Percentiles rank a stretch among this genome's conserved stretches.
These are phyloP conservation scores for Mormyrus lacerda DNA, from an alignment of 2,113 vertebrate genomes.

Conservation along the genomic window DNA sequence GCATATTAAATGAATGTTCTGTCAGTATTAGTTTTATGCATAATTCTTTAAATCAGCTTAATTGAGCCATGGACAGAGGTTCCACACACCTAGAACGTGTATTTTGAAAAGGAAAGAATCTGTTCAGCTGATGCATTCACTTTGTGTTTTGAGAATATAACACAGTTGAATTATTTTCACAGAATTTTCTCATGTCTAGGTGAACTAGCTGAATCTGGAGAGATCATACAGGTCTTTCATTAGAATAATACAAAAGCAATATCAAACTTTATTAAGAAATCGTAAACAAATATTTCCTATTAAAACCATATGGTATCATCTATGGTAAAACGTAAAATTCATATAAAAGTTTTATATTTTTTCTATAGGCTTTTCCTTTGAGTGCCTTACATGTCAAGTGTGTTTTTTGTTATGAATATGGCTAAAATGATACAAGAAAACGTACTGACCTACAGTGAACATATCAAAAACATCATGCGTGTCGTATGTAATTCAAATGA, in stretches of 20 bases:
- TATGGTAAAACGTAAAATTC: neutral
- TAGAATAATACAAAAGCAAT: neutral
- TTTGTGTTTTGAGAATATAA: too few species aligned
- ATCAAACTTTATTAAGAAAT: neutral
- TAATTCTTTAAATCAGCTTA: too few species aligned
- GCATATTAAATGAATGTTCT: neutral
- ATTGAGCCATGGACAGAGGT: too few species aligned
- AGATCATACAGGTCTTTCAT: neutral
- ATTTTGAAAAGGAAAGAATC: too few species aligned
- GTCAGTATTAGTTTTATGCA: too few species aligned
- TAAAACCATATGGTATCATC: neutral
- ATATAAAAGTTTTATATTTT: neutral
- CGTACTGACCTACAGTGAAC: neutral
- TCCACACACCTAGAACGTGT: too few species aligned
- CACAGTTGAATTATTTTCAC: neutral
- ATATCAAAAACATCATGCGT: neutral
- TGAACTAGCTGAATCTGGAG: neutral
- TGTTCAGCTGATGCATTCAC: too few species aligned
- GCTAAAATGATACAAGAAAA: neutral
- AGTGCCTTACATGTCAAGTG: neutral
- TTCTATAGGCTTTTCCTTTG: neutral
- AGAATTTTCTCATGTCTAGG: neutral
- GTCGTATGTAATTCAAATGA: neutral
- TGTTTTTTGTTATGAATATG: neutral
- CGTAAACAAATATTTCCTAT: neutral